phyloP scores from a whole-genome alignment of 1,140 invertebrate genomes.

The Heliconius hermathena region DNA sequence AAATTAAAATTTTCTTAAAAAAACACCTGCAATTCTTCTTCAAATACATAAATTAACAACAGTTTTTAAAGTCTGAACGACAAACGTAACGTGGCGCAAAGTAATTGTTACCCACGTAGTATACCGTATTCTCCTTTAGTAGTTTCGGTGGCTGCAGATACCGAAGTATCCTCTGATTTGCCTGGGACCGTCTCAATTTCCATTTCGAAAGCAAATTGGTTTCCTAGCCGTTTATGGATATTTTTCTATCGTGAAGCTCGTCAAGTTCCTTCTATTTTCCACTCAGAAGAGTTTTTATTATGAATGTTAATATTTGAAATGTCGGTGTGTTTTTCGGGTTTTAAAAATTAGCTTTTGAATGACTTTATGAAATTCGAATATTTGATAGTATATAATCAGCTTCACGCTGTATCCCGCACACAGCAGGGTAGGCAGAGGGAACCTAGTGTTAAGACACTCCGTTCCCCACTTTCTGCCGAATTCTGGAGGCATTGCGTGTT shows the following conservation, averaged over 20 bases:
- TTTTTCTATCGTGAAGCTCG: background rate
- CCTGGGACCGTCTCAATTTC: slow-evolving; percentile 23
- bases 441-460: too few relatives aligned
- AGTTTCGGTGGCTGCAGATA: background rate
- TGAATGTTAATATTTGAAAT: background rate
- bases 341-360: too few relatives aligned
- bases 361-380: too few relatives aligned
- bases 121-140: background rate
- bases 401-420: too few relatives aligned
- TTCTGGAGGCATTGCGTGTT: too few relatives aligned
- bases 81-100: background rate
- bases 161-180: slow-evolving; percentile 15
- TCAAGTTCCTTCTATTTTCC: background rate
- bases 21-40: too few relatives aligned
- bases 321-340: too few relatives aligned
- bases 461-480: too few relatives aligned
- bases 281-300: background rate
- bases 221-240: slow-evolving; percentile 13
- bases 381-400: too few relatives aligned
- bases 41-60: background rate
- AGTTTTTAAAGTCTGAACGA: background rate
- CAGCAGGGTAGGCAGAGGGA: too few relatives aligned
- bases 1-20: too few relatives aligned
- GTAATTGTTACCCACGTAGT: background rate
- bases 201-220: slow-evolving; percentile 24